Conservation (phyloP, 1,140 invertebrate genomes). For the Sarcophaga peregrina region DNA sequence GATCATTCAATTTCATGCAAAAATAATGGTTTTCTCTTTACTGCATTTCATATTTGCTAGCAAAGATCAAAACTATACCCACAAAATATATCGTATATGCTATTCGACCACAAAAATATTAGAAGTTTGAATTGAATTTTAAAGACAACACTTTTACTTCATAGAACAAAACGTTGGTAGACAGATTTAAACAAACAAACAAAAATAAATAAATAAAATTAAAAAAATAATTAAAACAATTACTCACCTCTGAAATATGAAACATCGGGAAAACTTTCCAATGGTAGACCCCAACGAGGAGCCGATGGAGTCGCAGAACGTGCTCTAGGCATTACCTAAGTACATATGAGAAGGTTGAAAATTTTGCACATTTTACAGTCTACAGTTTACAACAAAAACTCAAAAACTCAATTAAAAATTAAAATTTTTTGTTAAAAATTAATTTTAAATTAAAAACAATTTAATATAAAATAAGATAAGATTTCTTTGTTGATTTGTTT, state of each 20-base stretch:
- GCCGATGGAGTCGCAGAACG: constrained; percentile 74
- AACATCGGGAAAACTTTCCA: constrained; percentile 65
- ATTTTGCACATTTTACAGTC: neutral
- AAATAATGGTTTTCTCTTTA: no score
- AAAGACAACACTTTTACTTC: no score
- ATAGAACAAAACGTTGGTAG: no score
- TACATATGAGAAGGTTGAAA: constrained; percentile 9
- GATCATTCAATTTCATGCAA: no score
- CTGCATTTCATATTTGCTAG: no score
- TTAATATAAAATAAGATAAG: neutral
- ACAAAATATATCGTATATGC: no score
- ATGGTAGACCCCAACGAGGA: constrained; percentile 69
- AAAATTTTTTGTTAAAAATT: neutral
- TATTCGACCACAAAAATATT: no score
- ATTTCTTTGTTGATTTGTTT: neutral
- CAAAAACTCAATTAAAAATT: neutral
- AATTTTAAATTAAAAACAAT: constrained; percentile 19
- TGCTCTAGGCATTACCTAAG: constrained; percentile 74
- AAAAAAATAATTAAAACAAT: neutral
- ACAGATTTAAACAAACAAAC: no score
- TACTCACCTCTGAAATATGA: constrained; percentile 74
- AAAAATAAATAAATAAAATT: no score
- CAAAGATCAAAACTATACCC: no score
- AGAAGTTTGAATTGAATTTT: no score
- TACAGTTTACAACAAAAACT: no score